These are phyloP conservation scores for Leptarthrus brevirostris DNA, from an alignment of 2,888 invertebrate species.

Conservation along the genomic window DNA sequence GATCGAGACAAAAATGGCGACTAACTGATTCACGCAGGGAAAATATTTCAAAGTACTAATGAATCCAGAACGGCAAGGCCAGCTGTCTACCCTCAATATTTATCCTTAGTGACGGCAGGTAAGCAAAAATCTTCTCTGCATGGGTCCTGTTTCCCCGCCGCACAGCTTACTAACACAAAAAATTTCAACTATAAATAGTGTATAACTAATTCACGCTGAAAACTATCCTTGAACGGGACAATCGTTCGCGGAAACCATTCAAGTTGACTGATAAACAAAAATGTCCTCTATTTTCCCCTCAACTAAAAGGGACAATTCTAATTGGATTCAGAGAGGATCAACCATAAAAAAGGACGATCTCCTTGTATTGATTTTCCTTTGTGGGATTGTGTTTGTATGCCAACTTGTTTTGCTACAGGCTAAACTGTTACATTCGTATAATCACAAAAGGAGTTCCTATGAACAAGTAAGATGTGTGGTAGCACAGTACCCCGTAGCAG, in stretches of 20 bases:
- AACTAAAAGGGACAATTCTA: not conserved
- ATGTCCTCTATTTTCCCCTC: too few species aligned
- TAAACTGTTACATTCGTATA: not conserved
- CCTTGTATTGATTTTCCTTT: not conserved
- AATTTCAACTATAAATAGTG: not conserved
- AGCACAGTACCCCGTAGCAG: too few species aligned
- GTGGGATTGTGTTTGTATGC: not conserved
- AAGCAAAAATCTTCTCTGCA: constrained; percentile 11
- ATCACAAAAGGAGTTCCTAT: too few species aligned
- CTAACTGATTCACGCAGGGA: constrained; percentile 3
- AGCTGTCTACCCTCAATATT: constrained; percentile 34
- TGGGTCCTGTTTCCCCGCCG: not conserved
- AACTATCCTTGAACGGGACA: not conserved
- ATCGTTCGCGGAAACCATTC: too few species aligned
- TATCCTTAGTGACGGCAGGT: constrained; percentile 30
- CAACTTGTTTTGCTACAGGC: not conserved
- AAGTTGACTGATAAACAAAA: too few species aligned
- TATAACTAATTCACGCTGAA: not conserved
- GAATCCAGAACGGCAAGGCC: not conserved
- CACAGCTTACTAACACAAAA: constrained; percentile 10
- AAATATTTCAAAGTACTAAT: not conserved
- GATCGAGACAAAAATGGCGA: constrained; percentile 42
- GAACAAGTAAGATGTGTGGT: too few species aligned
- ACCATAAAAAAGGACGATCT: constrained; percentile 11
- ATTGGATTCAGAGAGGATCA: constrained; percentile 23